A percentile compares a stretch with the other conserved stretches of the same genome.
Evolutionary conservation across 2,888 invertebrate genomes (phyloP).

Genomic region (Meghimatium bilineatum): DNA sequence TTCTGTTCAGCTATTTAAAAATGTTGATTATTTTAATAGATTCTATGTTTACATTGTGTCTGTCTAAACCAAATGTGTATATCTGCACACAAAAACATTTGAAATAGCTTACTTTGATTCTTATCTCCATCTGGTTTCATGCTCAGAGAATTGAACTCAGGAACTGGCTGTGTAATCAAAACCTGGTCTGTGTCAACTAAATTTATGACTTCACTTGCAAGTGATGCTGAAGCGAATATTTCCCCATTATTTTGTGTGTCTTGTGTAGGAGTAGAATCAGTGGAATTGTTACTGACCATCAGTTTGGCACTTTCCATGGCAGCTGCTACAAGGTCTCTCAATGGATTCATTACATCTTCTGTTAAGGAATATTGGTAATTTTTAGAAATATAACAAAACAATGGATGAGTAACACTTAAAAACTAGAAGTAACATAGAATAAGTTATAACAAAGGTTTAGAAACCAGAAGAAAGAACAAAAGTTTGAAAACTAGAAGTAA

Average conservation of each 20-base stretch:
- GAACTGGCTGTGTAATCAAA: not conserved
- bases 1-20: not conserved
- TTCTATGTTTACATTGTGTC: not conserved
- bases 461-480: too few relatives aligned
- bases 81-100: not conserved
- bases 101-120: not conserved
- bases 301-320: slow-evolving; percentile 43
- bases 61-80: not conserved
- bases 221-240: not conserved
- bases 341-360: not conserved
- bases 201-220: not conserved
- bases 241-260: not conserved
- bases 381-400: not conserved
- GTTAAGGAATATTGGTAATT: not conserved
- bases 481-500: too few relatives aligned
- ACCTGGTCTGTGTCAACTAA: not conserved
- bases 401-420: not conserved
- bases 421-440: too few relatives aligned
- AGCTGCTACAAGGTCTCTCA: slow-evolving; percentile 37
- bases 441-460: too few relatives aligned
- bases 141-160: not conserved
- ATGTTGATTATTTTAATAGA: not conserved
- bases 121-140: not conserved
- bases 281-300: not conserved
- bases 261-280: not conserved